Conservation (phyloP, 2,888 invertebrate genomes). For the Oxytorus armatus region DNA sequence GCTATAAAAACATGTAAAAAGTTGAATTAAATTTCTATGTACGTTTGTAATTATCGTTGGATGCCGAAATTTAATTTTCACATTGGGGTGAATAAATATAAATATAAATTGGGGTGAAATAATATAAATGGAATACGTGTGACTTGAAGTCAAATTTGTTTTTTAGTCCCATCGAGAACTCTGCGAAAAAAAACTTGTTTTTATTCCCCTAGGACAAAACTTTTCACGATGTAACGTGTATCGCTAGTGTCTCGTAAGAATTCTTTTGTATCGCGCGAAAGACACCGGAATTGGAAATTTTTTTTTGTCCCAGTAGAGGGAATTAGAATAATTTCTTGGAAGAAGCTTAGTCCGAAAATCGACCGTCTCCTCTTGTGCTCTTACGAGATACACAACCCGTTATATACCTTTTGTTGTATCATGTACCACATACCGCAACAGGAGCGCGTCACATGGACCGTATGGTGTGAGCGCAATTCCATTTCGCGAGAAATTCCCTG, state of each 20-base stretch:
- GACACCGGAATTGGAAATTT: slow-evolving; percentile 15
- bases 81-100: too few relatives aligned
- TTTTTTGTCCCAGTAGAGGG: slow-evolving; percentile 10
- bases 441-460: slow-evolving; percentile 1
- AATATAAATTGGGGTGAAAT: too few relatives aligned
- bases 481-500: slow-evolving; percentile 71
- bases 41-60: too few relatives aligned
- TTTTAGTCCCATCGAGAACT: too few relatives aligned
- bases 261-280: slow-evolving; percentile 2
- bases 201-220: too few relatives aligned
- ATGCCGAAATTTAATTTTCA: too few relatives aligned
- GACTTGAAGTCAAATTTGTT: too few relatives aligned
- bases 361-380: slow-evolving; percentile 18
- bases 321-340: slow-evolving; percentile 58
- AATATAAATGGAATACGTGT: too few relatives aligned
- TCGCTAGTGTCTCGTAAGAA: background rate
- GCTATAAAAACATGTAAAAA: too few relatives aligned
- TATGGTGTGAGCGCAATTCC: slow-evolving; percentile 69
- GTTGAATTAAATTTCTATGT: too few relatives aligned
- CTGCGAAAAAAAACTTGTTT: too few relatives aligned
- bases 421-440: background rate
- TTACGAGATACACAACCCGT: slow-evolving; percentile 31
- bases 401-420: slow-evolving; percentile 28
- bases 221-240: background rate
- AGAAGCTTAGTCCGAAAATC: slow-evolving; percentile 47